Evolutionary conservation across 1,140 invertebrate species (phyloP), one percentile per base, ranked within the genome.

Genomic region (Ganaspis sp.): DNA sequence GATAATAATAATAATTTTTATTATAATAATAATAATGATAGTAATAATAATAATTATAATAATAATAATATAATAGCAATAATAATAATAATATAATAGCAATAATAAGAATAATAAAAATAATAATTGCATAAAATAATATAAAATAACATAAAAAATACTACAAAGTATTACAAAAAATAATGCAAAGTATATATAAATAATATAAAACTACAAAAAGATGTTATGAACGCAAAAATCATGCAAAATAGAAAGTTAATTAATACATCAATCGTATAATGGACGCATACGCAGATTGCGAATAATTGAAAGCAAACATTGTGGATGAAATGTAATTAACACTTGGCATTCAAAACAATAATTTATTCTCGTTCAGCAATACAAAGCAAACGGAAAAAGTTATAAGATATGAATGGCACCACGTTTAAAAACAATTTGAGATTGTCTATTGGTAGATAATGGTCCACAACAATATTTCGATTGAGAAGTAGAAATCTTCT

Each of bases 381-480:
- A 49, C 17, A 5, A 49, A 49, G 45, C 6, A 17, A 49, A 49
- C 17, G 1, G 11, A 40, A 49, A 34, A 49, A 17, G 45, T 17
- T 6, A n/a, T 49, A 15, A 45, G 42, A 45, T 45, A 45, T 45
- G 42, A 45, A 45, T 45, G 42, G 42, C n/a, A 15, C 42, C 12
- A 45, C 42, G 42, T 45, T 45, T 45, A 15, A 45, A 45, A 45
- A 45, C 42, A 45, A 45, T 45, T 49, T 17, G 17, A 49, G 45
- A 49, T 49, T 49, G 45, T n/a, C 45, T n/a, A 49, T 49, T 49
- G 45, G 42, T 45, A 45, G 42, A 45, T 45, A 45, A 45, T 45
- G 42, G 42, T 45, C 15, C 42, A 45, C 12, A 45, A 45, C 42
- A 45, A 45, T 45, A 45, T 45, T 45, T 15, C 42, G 42, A 45